These are phyloP conservation scores for Atta cephalotes DNA, from an alignment of 1,140 invertebrate species.

Conservation along the genomic window DNA sequence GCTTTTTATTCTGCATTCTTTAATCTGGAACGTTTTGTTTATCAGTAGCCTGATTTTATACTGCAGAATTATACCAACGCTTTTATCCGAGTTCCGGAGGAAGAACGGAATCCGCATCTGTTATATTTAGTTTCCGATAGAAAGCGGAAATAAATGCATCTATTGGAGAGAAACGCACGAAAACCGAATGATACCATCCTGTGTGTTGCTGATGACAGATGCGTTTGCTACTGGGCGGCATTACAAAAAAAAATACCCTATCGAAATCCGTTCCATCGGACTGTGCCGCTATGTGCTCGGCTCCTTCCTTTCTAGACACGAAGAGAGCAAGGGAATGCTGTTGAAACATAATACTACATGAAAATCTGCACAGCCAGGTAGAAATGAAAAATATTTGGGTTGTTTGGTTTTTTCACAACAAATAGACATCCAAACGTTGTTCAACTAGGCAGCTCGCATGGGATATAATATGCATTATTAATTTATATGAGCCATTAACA, in stretches of 20 bases:
- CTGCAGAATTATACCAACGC: conserved; percentile 39
- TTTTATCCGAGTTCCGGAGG: conserved; percentile 39
- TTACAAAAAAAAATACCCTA: conserved; percentile 53
- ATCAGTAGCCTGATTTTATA: conserved; percentile 28
- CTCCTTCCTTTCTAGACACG: conserved; percentile 51
- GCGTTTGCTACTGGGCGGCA: conserved; percentile 40
- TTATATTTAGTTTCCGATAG: conserved; percentile 53
- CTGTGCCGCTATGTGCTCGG: conserved; percentile 28
- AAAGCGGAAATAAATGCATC: conserved; percentile 44
- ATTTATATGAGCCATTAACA: background rate
- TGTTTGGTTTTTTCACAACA: conserved; percentile 30
- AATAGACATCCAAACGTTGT: conserved; percentile 13
- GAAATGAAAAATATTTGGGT: conserved; percentile 56
- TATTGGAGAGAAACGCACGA: conserved; percentile 15
- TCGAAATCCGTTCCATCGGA: conserved; percentile 54
- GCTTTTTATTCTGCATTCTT: background rate
- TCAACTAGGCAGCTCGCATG: background rate
- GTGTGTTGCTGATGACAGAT: conserved; percentile 52
- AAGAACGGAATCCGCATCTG: conserved; percentile 46
- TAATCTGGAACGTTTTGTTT: conserved; percentile 27
- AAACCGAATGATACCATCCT: conserved; percentile 53
- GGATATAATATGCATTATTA: conserved; percentile 3
- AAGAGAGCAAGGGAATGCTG: conserved; percentile 31
- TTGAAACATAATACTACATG: conserved; percentile 55
- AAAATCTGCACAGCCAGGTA: conserved; percentile 32